These are phyloP conservation scores for Alectoris magna DNA, from an alignment of 2,797 vertebrate species.

Conservation along the genomic window DNA sequence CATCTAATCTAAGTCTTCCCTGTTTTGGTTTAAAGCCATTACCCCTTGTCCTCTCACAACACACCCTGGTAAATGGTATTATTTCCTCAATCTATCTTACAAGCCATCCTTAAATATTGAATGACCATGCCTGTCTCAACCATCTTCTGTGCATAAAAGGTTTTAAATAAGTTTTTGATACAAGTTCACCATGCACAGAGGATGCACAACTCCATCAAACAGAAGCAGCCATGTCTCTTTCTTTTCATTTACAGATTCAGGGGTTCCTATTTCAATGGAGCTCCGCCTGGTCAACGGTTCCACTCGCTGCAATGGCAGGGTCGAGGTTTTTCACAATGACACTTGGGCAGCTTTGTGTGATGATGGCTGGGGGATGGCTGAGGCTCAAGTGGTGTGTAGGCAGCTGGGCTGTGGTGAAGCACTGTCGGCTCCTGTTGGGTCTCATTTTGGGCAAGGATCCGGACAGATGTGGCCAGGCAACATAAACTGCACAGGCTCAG, in stretches of 20 bases:
- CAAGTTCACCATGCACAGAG: accelerated
- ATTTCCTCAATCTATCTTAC: background rate
- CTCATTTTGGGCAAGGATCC: background rate
- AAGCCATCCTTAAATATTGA: background rate
- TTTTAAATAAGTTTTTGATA: background rate
- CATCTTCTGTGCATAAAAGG: accelerated
- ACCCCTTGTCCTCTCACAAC: background rate
- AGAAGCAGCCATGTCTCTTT: background rate
- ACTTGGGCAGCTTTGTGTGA: slow-evolving; percentile 54
- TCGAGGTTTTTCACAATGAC: slow-evolving; percentile 25
- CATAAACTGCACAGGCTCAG: background rate
- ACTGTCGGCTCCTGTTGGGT: background rate
- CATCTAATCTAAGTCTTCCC: background rate
- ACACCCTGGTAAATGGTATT: background rate
- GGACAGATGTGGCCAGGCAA: slow-evolving; percentile 28
- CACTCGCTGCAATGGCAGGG: background rate
- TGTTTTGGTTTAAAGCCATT: background rate
- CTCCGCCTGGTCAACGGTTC: slow-evolving; percentile 11
- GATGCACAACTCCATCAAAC: too few species aligned
- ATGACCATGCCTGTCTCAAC: background rate
- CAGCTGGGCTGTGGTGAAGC: slow-evolving; percentile 54
- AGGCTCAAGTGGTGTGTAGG: slow-evolving; percentile 42
- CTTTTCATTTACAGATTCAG: background rate
- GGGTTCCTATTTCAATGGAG: background rate
- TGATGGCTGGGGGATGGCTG: background rate